phyloP scores from a whole-genome alignment of 2,797 vertebrate genomes.

The Alexandromys oeconomus region DNA sequence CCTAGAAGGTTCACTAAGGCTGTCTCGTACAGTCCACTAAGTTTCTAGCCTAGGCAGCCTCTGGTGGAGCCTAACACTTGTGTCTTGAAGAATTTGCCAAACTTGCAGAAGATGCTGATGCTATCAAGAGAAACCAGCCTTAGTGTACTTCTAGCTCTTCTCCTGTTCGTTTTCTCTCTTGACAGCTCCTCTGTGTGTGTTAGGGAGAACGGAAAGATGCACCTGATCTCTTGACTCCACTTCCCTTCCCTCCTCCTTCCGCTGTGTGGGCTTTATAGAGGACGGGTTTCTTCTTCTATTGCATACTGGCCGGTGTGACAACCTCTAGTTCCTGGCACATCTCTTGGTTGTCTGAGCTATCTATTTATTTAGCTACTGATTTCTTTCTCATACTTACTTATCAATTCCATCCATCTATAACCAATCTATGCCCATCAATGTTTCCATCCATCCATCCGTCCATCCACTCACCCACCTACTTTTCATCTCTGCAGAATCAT shows the following conservation, averaged over 20 bases:
- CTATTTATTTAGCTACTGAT: background rate
- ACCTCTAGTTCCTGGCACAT: background rate
- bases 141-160: rapidly evolving
- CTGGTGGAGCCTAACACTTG: background rate
- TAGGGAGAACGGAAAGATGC: background rate
- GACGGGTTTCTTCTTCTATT: background rate
- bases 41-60: background rate
- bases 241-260: background rate
- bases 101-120: background rate
- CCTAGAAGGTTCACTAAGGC: background rate
- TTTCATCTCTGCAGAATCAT: background rate
- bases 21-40: too few relatives aligned
- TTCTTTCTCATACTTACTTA: background rate
- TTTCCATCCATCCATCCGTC: background rate
- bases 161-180: background rate
- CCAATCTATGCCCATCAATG: too few relatives aligned
- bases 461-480: background rate
- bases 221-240: background rate
- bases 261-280: background rate
- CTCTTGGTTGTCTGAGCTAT: background rate
- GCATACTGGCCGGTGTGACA: background rate
- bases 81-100: background rate
- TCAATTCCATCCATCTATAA: background rate
- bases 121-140: background rate
- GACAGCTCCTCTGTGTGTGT: background rate